These are phyloP conservation scores for Bujurquina vittata DNA, from an alignment of 2,113 vertebrate genomes.

Conservation along the genomic window DNA sequence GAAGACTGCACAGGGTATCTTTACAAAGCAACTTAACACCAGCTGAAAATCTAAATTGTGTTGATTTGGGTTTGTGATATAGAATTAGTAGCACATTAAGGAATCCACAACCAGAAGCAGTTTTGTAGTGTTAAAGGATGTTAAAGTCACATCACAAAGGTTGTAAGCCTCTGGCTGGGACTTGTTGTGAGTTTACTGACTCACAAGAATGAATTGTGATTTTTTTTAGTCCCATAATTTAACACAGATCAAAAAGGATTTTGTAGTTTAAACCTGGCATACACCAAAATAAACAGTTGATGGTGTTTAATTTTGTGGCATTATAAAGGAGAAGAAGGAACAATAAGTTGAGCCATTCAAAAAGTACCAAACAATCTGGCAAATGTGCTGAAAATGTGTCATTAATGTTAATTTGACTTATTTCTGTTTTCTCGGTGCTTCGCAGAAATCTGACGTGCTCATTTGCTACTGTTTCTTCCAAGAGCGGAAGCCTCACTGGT, in stretches of 20 bases:
- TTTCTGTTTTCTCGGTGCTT: background rate
- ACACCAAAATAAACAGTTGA: background rate
- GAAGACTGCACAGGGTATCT: slow-evolving; percentile 32
- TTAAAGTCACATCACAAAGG: background rate
- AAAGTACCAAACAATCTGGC: background rate
- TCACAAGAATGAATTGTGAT: background rate
- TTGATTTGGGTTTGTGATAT: background rate
- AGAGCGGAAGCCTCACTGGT: background rate
- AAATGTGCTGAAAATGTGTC: background rate
- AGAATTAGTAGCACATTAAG: background rate
- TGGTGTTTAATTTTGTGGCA: background rate
- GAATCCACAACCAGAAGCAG: background rate
- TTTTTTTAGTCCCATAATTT: background rate
- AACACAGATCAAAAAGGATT: background rate
- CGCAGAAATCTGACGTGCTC: background rate
- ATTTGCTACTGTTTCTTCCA: background rate
- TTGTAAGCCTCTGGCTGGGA: background rate
- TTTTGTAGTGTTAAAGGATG: background rate
- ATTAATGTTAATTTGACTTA: background rate
- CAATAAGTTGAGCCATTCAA: background rate
- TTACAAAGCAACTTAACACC: slow-evolving; percentile 12
- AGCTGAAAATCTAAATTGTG: background rate
- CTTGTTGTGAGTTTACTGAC: background rate
- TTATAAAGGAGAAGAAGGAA: background rate
- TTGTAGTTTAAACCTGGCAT: background rate